Evolutionary conservation across 2,797 vertebrate genomes (phyloP), one percentile per base, ranked within the genome.

Genomic region (Pipistrellus pygmaeus): DNA sequence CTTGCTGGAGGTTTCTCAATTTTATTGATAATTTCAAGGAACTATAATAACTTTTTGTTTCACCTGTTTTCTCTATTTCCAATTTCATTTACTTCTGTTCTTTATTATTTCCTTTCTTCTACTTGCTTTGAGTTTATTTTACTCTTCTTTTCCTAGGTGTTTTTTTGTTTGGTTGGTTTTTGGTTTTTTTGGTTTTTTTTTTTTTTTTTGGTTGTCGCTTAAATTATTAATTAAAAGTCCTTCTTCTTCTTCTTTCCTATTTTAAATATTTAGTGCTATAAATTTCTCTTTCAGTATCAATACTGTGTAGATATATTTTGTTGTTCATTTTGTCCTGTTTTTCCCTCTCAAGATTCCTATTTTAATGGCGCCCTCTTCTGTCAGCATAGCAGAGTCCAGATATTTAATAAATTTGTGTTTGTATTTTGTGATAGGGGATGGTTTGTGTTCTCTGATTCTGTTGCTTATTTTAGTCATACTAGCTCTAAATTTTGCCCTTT

Each of bases 291-390:
- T 60, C 38, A 91, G 41, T 18, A 95, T 64, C 9, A 92, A 57
- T 32, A 91, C 80, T 46, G 8, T 83, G 48, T 12, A 55, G 44
- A 68, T 51, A 6, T 81, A 48, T 57, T 88, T 82, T 82, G 38
- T 66, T 92, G 55, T 72, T 95, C 62, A 23, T 55, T 55, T 55
- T 55, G 20, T 55, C 53, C 53, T 71, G n/a, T 68, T 35, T 73
- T 75, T 75, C 75, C 83, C 72, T 78, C 25, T 78, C 64, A 66
- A 94, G 57, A 96, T 96, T 97, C 85, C 83, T 94, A 97, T 44
- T 92, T 96, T 96, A 96, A 97, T 93, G 82, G 95, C 90, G 93
- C 96, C 95, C 95, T 97, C 95, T 97, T 95, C 97, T 96, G 95
- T 93, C 83, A 92, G 51, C 44, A 93, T 15, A 93, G 62, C 25